Base-by-base conservation (phyloP, 2,797 vertebrate species). In the Botia kubotai region DNA sequence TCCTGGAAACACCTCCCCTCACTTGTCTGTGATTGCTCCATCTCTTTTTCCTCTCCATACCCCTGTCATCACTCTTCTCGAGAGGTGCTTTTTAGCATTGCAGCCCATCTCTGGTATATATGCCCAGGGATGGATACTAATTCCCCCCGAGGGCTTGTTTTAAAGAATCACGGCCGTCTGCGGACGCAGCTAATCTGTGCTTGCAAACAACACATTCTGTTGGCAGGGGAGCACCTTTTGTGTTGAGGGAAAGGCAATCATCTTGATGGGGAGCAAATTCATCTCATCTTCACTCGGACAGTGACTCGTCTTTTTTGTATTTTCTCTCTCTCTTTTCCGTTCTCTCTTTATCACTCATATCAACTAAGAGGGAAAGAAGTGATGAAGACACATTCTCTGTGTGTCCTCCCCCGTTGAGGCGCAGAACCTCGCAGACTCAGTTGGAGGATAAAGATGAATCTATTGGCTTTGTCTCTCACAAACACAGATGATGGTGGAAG, bases 91-190 rank as follows among this genome's bases (percentile, higher is more conserved):
- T 92, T 95, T 95, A 95, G 94, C 92, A 90, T 86, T 90, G 90
- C 88, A 87, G 90, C 89, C 91, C 86, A 92, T 93, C 92, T 92
- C 89, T 86, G 88, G 90, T 89, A 91, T 91, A 92, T 94, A 94
- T 94, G 90, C 90, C 90, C 82, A 82, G 33, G 93, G 93, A 93
- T 94, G 93, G 93, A 95, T 94, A 91, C 90, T 93, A 92, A 94
- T 94, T 90, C 93, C 89, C 90, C 91, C 89, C 0, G 77, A 90
- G 92, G 93, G 92, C 87, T 88, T 90, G 83, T 73, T 93, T 94
- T 93, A 91, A 89, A 89, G 75, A 90, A 87, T 87, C 87, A 85
- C 83, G 87, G 39, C 88, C 88, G 75, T 89, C 92, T 93, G 88
- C 85, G 83, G 86, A 87, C 93, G 88, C 91, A 90, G 70, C 93